Conservation (phyloP, 2,797 vertebrate genomes). For the Microctenopoma stevenorrisi region DNA sequence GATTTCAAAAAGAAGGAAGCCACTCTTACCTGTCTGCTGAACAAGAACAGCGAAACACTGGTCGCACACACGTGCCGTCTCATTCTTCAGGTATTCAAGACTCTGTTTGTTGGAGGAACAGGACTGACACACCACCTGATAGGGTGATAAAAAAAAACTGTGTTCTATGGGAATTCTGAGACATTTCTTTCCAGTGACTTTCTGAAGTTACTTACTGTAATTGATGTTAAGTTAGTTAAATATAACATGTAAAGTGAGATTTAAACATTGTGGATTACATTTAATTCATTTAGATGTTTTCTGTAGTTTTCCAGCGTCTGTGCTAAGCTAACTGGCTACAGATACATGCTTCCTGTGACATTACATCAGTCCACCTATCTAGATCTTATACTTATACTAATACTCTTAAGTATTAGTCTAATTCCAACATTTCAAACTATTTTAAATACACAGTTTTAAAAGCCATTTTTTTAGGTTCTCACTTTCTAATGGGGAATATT, state of each 20-base stretch:
- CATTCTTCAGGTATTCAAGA: slow-evolving; percentile 94
- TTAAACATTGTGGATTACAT: no score
- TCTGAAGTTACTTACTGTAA: no score
- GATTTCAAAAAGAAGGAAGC: not conserved
- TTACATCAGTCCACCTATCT: not conserved
- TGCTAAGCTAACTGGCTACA: no score
- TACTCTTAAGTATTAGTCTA: not conserved
- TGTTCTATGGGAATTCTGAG: no score
- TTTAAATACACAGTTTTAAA: not conserved
- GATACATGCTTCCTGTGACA: no score
- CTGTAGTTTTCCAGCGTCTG: no score
- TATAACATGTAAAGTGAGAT: no score
- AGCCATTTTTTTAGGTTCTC: not conserved
- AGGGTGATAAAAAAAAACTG: slow-evolving; percentile 3
- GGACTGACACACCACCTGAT: slow-evolving; percentile 94
- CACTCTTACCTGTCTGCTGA: slow-evolving; percentile 84
- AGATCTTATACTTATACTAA: not conserved
- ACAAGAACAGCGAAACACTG: slow-evolving; percentile 89
- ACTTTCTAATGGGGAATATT: not conserved
- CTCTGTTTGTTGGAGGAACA: slow-evolving; percentile 93
- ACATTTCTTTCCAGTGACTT: no score
- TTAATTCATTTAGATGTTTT: not conserved
- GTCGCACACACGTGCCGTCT: slow-evolving; percentile 93
- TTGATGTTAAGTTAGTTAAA: no score
- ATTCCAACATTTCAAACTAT: not conserved